Evolutionary conservation across 1,140 invertebrate species (phyloP), one percentile per base, ranked within the genome.

Genomic region (Listronotus oregonensis): DNA sequence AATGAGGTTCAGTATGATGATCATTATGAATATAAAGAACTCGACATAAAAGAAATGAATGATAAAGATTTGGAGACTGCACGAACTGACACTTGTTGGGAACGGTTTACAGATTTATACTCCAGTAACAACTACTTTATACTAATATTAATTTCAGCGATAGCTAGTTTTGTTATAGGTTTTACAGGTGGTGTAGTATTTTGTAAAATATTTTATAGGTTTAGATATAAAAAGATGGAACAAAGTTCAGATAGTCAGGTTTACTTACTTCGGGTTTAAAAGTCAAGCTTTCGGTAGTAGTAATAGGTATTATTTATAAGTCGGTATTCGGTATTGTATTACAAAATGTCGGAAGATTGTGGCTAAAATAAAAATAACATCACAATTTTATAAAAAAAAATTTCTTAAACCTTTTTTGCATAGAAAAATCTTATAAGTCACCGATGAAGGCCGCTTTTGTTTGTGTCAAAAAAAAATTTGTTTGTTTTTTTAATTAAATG

Each of bases 201-300:
- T 32, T 58, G 56, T 14, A 59, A 34, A 37, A n/a, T 66, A 3
- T 11, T 58, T 11, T 44, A 51, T 31, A 60, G 17, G 1, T 32
- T 58, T 44, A 52, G 57, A 9, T 66, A 61, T 21, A 60, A 50
- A n/a, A 60, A 60, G 21, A 27, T 66, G 50, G 64, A 66, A 32
- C 57, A 54, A 54, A 49, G 18, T 34, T 66, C 64, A 6, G 64
- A 66, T 21, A 66, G 64, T 61, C 54, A 61, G 39, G 50, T 55
- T 18, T 27, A 60, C 11, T 43, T 66, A 32, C 14, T 66, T 27
- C 32, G 18, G 18, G 34, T 42, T 12, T 63, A 18, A 44, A 11
- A 50, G 6, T n/a, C 9, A 27, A 27, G 5, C 21, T 27, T 27
- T 27, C 5, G n/a, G 39, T 32, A 10, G 12, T 51, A 27, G 8